Base-by-base conservation (phyloP, 2,888 invertebrate species). In the Dynastes grantii region DNA sequence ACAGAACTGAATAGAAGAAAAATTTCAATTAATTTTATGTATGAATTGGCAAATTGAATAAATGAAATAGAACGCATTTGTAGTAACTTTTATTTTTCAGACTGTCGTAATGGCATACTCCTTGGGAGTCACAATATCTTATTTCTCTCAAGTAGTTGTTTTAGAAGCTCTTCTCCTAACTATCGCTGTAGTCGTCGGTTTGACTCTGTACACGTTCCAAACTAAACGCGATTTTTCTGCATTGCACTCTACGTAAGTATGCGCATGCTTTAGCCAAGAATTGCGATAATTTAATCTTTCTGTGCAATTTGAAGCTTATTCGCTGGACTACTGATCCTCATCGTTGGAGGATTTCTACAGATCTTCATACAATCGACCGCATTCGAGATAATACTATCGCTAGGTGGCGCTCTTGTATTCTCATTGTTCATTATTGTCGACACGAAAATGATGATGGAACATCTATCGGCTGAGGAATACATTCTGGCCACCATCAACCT, bases 151-250 rank as follows among this genome's bases (percentile, higher is more conserved):
- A 37, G 89, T 90, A 11, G 90, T 95, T 58, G 96, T 97, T 2
- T 88, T 97, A 27, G 93, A 96, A 89, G 96, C 96, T 0, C 90
- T 96, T 49, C 88, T 93, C 0, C 90, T 97, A 80, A 97, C 97
- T 0, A 90, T 95, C 79, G 91, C 93, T 1, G 94, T 96, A 6
- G 93, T 95, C 16, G 90, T 92, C 81, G 92, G 94, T 0, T 90
- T 97, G 76, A 96, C 96, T 0, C 86, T 93, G n/a, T 97, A 93
- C 89, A 96, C 96, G 0, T 93, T 97, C 83, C 96, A 97, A 90
- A 94, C 95, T 13, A 96, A 96, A 86, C 91, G 92, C 73, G 97
- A 97, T 89, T 96, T 96, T 89, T 95, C 95, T 11, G 92, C 94
- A 78, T 89, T 94, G 87, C 93, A 94, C 86, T 93, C 94, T 87